Evolutionary conservation across 2,113 vertebrate genomes (phyloP).

Genomic region (Gavia stellata): DNA sequence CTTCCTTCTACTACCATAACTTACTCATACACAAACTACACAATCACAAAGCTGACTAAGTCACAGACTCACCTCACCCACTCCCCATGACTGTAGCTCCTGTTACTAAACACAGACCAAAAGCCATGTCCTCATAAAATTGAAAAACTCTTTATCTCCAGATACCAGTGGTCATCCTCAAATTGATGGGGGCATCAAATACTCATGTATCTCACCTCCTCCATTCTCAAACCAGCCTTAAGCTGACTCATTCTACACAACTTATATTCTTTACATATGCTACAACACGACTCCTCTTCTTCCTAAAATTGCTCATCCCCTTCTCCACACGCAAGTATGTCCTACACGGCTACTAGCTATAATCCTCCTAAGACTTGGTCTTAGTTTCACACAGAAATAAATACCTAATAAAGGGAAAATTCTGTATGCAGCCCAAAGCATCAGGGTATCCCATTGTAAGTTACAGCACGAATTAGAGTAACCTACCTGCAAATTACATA

Average conservation of each 20-base stretch:
- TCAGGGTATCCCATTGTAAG: neutral
- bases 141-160: neutral
- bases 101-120: neutral
- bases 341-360: neutral
- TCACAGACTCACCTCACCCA: neutral
- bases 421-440: neutral
- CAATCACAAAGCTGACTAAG: neutral
- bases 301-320: neutral
- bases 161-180: neutral
- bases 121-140: neutral
- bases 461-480: neutral
- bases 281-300: neutral
- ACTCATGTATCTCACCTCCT: neutral
- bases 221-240: neutral
- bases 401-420: neutral
- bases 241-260: neutral
- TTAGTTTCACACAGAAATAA: neutral
- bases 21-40: neutral
- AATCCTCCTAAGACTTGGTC: neutral
- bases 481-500: fast-evolving
- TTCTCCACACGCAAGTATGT: neutral
- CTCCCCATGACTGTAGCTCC: neutral
- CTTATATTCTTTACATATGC: neutral
- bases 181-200: neutral
- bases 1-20: neutral